Base-by-base conservation (phyloP, 1,140 invertebrate genomes). In the Hypothenemus hampei region DNA sequence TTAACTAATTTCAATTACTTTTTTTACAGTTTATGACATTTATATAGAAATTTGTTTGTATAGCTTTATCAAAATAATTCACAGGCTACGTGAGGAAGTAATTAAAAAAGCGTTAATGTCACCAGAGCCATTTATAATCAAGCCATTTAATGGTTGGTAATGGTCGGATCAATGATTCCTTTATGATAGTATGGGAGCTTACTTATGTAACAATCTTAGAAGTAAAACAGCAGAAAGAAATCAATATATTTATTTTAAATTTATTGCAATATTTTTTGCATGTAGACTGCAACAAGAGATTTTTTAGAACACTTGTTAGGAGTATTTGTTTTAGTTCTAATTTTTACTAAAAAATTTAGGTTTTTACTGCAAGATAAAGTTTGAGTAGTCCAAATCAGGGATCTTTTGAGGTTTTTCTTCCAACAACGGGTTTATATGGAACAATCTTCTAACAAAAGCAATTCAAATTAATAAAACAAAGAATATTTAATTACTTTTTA, bases 141-240 rank as follows among this genome's bases (percentile, higher is more conserved):
- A 29, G n/a, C 6, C 26, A 29, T 29, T 29, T 7, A 29, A 29
- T 29, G 26, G n/a, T n/a, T n/a, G n/a, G n/a, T n/a, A n/a, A n/a
- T n/a, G n/a, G n/a, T n/a, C n/a, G n/a, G n/a, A n/a, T n/a, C n/a
- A n/a, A n/a, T n/a, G n/a, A n/a, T n/a, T n/a, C n/a, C n/a, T n/a
- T n/a, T n/a, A n/a, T n/a, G n/a, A n/a, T n/a, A n/a, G n/a, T n/a
- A n/a, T n/a, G 24, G 11, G 5, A 29, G 11, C 24, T 29, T 29
- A 29, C n/a, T 29, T 7, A 29, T n/a, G 6, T 29, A 29, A 29
- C n/a, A 29, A 29, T 6, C 6, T 29, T 29, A 29, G 11, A 55
- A 55, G 40, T 55, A 47, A 55, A 55, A 55, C 52, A 47, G 22
- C 52, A 29, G 11, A 13, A 55, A 55, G 16, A 55, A 55, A 55